Conservation (phyloP, 2,797 vertebrate genomes). For the Pangasius mekongensis region DNA sequence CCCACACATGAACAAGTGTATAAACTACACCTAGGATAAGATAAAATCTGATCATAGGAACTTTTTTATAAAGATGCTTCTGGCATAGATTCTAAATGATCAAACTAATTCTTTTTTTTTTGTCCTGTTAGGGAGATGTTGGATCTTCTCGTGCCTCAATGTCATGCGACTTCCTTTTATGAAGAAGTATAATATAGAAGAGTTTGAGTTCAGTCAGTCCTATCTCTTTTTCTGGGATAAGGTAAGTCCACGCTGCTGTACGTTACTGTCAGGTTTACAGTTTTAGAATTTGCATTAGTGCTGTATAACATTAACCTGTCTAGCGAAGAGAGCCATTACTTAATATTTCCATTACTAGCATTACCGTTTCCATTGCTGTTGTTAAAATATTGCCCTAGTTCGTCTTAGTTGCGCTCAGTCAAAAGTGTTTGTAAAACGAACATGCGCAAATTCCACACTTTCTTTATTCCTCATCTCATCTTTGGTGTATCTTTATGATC, state of each 20-base stretch:
- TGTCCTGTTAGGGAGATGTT: slow-evolving; percentile 87
- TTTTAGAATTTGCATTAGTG: not conserved
- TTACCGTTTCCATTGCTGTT: not conserved
- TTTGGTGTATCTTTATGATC: not conserved
- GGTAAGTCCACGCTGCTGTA: slow-evolving; percentile 68
- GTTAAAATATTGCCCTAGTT: not conserved
- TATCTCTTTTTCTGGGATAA: slow-evolving; percentile 99
- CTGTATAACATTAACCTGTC: not conserved
- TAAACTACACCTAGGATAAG: not conserved
- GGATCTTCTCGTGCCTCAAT: slow-evolving; percentile 99
- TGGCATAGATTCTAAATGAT: not conserved
- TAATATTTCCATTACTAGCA: not conserved
- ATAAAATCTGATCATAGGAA: not conserved
- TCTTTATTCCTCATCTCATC: not conserved
- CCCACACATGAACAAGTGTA: no score
- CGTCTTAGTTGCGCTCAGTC: not conserved
- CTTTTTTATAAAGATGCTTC: not conserved
- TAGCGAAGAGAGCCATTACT: not conserved
- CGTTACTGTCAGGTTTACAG: no score
- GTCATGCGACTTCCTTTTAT: slow-evolving; percentile 98
- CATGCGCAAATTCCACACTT: not conserved
- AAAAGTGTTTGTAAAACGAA: not conserved
- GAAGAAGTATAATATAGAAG: slow-evolving; percentile 97
- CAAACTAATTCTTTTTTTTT: slow-evolving; percentile 1
- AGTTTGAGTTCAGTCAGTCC: slow-evolving; percentile 99